Evolutionary conservation across 2,797 vertebrate genomes (phyloP).

Genomic region (Phrynocephalus vlangalii): DNA sequence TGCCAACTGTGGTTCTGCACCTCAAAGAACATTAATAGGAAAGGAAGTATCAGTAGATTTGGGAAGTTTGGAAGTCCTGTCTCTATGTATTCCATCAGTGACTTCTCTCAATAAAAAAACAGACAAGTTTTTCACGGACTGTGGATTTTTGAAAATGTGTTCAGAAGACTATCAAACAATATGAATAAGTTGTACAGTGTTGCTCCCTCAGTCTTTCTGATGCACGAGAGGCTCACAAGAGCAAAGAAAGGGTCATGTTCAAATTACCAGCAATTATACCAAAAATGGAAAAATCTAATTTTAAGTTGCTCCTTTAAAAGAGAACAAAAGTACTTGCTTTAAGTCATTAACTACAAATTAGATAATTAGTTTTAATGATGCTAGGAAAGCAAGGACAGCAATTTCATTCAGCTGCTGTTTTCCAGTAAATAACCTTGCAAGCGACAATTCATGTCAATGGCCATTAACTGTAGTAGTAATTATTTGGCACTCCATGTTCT

Average conservation of each 20-base stretch:
- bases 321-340: slow-evolving; percentile 58
- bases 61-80: slow-evolving; percentile 34
- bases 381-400: slow-evolving; percentile 43
- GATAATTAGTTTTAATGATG: slow-evolving; percentile 60
- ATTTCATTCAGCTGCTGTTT: slow-evolving; percentile 62
- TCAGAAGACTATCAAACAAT: neutral
- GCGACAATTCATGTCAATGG: slow-evolving; percentile 43
- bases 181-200: neutral
- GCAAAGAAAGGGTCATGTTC: slow-evolving; percentile 4
- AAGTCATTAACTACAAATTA: slow-evolving; percentile 67
- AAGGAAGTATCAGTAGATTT: neutral
- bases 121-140: slow-evolving; percentile 55
- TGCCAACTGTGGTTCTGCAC: neutral
- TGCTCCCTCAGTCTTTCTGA: slow-evolving; percentile 14
- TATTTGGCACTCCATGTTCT: slow-evolving; percentile 51
- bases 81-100: neutral
- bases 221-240: slow-evolving; percentile 14
- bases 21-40: slow-evolving; percentile 8
- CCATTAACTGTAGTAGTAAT: neutral
- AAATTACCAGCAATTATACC: slow-evolving; percentile 29
- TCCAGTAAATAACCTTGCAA: slow-evolving; percentile 61
- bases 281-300: slow-evolving; percentile 28
- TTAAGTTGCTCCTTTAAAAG: slow-evolving; percentile 54
- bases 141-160: neutral
- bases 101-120: slow-evolving; percentile 35